Base-by-base conservation (phyloP, 2,797 vertebrate genomes). In the Characodon lateralis region DNA sequence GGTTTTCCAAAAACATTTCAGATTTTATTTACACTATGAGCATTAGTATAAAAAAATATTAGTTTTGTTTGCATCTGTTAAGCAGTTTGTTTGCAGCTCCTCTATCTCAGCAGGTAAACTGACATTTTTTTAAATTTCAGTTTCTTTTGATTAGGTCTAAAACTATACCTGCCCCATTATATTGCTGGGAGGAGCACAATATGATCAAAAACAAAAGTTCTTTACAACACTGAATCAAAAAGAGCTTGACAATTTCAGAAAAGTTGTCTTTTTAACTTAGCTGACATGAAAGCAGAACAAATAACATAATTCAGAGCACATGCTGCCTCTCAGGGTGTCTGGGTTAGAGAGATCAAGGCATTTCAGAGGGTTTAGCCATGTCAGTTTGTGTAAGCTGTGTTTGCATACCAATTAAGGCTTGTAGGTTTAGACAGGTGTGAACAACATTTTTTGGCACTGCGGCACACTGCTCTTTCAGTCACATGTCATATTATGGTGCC, bases 101-200 rank as follows among this genome's bases (percentile, higher is more conserved):
- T 24, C 73, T 75, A n/a, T 7, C 28, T 82, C 78, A 73, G 78
- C 80, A 80, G 73, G 83, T 81, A 8, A 76, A 78, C 1, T 31
- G 59, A 78, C 31, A 28, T 75, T 81, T 6, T 76, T 71, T 77
- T 28, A 77, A 77, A 58, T 56, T 26, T 13, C 14, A 14, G 16
- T n/a, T 46, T 69, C 5, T 46, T 46, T 46, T 46, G 22, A 69
- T 69, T 71, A 35, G 75, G 31, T 51, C 35, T 46, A 78, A 58
- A 85, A 74, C 68, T 51, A 50, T 69, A 66, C 46, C 56, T 81
- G 59, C 71, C 22, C 41, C 55, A 72, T 66, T 83, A 24, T 61
- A 53, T 41, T 51, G 56, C 39, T 65, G 48, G 16, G 71, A 43
- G 41, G 83, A 59, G 31, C 46, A 46, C 72, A 58, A 14, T 20